Percentiles rank a stretch among this genome's conserved stretches.
Conservation (phyloP, 2,113 vertebrate species). For the Coptodon rendalli region DNA sequence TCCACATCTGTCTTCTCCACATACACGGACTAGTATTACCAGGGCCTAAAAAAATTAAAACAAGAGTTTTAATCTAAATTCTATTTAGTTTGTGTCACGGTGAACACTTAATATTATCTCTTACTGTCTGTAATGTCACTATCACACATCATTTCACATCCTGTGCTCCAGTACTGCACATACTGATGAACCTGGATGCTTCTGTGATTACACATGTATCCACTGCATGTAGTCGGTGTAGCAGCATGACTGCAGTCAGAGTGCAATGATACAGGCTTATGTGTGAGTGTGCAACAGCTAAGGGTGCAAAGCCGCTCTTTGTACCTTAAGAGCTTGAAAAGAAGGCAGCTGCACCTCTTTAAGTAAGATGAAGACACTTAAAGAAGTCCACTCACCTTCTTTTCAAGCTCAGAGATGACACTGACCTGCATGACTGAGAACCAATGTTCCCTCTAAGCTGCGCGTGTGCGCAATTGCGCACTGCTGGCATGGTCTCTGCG, state of each 20-base stretch:
- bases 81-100: background rate
- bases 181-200: background rate
- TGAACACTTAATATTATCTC: background rate
- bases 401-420: background rate
- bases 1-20: background rate
- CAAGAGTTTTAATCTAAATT: background rate
- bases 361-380: background rate
- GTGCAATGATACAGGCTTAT: background rate
- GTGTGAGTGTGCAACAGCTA: background rate
- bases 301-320: background rate
- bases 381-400: background rate
- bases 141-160: background rate
- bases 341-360: background rate
- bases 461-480: too few species aligned
- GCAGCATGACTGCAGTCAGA: background rate
- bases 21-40: rapidly evolving
- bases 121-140: background rate
- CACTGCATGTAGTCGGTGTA: background rate
- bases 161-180: background rate
- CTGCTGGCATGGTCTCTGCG: too few species aligned
- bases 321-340: background rate
- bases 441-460: too few species aligned
- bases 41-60: background rate
- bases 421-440: background rate
- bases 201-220: background rate